Evolutionary conservation across 1,140 invertebrate genomes (phyloP).

Genomic region (Pseudoatta argentina): DNA sequence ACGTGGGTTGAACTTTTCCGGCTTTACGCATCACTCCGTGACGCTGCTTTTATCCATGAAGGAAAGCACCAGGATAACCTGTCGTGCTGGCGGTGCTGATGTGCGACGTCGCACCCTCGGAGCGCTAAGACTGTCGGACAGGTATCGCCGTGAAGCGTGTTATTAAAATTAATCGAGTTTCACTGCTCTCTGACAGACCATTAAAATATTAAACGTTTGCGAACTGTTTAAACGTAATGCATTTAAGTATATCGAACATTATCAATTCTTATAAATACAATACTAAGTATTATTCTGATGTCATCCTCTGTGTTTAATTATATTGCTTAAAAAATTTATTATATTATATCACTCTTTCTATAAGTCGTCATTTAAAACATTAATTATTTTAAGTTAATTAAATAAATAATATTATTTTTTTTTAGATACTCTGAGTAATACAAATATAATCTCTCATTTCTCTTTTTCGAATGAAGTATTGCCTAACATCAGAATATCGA

Average conservation of each 20-base stretch:
- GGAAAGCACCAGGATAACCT: slow-evolving; percentile 44
- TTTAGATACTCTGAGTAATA: neutral
- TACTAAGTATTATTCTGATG: neutral
- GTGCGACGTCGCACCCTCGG: slow-evolving; percentile 46
- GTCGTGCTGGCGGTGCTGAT: slow-evolving; percentile 49
- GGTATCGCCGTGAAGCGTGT: slow-evolving; percentile 42
- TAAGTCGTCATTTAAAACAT: neutral
- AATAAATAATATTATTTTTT: neutral
- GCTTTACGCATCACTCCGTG: slow-evolving; percentile 68
- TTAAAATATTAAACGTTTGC: slow-evolving; percentile 45
- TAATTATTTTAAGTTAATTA: neutral
- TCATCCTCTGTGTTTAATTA: neutral
- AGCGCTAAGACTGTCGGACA: slow-evolving; percentile 48
- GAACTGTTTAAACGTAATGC: slow-evolving; percentile 5
- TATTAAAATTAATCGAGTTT: slow-evolving; percentile 65
- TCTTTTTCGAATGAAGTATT: neutral
- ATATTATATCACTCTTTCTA: no score
- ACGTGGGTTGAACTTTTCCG: slow-evolving; percentile 67
- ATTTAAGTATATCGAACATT: slow-evolving; percentile 13
- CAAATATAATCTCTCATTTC: neutral
- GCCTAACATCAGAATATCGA: no score
- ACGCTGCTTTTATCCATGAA: slow-evolving; percentile 61
- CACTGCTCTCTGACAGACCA: slow-evolving; percentile 35
- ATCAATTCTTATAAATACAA: slow-evolving; percentile 17
- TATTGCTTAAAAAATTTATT: neutral